Conservation (phyloP, 1,140 invertebrate genomes). For the Tetragonula clypearis region DNA sequence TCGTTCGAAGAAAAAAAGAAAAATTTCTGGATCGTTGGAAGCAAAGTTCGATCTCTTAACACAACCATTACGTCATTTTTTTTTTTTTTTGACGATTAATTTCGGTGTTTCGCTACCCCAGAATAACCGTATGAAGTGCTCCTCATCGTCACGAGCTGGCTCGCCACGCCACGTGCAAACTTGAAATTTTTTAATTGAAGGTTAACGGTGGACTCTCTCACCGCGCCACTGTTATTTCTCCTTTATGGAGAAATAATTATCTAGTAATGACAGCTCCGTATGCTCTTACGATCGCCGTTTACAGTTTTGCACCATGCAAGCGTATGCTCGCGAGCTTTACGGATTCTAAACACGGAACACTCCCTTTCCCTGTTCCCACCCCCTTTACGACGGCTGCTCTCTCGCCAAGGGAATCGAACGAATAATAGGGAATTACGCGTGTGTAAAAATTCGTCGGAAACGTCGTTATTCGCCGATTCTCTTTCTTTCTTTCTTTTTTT, state of each 20-base stretch:
- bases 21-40: not conserved
- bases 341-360: constrained; percentile 59
- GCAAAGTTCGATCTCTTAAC: not conserved
- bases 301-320: constrained; percentile 64
- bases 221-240: constrained; percentile 35
- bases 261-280: constrained; percentile 45
- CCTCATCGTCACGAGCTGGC: too few relatives aligned
- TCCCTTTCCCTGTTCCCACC: not conserved
- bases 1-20: not conserved
- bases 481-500: too few relatives aligned
- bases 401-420: constrained; percentile 4
- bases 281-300: constrained; percentile 52
- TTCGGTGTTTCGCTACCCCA: not conserved
- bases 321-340: constrained; percentile 53
- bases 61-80: not conserved
- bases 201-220: constrained; percentile 4
- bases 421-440: not conserved
- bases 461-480: not conserved
- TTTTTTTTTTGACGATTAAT: not conserved
- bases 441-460: constrained; percentile 14
- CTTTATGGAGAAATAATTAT: constrained; percentile 49
- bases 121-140: not conserved
- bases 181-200: constrained; percentile 44
- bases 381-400: constrained; percentile 4
- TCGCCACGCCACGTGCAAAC: constrained; percentile 17